phyloP scores from a whole-genome alignment of 2,797 vertebrate species.

The Micrastur ruficollis region DNA sequence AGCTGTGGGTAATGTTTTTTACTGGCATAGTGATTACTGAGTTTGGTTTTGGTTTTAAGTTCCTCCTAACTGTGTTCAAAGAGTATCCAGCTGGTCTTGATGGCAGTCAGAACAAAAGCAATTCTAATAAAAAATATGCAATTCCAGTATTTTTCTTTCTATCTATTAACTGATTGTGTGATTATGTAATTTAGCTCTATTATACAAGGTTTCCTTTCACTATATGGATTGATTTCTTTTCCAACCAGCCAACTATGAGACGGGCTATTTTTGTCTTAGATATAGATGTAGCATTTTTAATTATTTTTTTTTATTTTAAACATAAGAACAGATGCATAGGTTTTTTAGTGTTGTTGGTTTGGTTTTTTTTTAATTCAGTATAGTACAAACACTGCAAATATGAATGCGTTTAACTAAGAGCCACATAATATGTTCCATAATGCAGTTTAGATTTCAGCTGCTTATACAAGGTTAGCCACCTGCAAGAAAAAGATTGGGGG shows the following conservation, averaged over 20 bases:
- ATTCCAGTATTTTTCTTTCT: background rate
- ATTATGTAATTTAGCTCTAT: background rate
- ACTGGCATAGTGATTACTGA: background rate
- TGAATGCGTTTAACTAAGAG: background rate
- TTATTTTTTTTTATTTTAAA: background rate
- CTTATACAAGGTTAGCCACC: background rate
- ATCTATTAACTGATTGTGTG: background rate
- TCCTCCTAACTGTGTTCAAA: background rate
- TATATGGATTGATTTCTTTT: background rate
- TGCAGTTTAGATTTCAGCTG: background rate
- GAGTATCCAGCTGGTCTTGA: background rate
- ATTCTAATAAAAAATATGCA: background rate
- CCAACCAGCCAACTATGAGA: background rate
- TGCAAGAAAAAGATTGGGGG: background rate
- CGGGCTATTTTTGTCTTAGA: background rate
- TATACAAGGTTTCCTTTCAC: background rate
- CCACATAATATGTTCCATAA: background rate
- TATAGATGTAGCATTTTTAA: background rate
- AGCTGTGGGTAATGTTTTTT: background rate
- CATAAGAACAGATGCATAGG: background rate
- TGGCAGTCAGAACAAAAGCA: background rate
- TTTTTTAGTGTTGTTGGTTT: background rate
- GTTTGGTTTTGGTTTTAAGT: background rate
- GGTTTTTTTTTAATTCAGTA: background rate
- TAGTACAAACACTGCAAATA: background rate